Conservation (phyloP, 2,797 vertebrate species). For the Gobio occitaniae region DNA sequence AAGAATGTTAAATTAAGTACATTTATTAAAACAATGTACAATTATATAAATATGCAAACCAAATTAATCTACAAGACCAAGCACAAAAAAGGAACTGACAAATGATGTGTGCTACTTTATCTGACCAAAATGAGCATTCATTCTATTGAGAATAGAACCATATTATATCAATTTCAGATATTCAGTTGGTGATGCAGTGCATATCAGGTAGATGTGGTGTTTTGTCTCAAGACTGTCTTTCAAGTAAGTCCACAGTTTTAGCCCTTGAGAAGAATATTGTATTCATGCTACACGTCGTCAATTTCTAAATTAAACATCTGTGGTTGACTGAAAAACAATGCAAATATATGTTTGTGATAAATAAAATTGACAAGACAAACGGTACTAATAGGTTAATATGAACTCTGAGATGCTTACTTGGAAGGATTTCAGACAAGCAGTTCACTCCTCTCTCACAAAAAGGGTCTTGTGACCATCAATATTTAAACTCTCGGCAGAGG, state of each 20-base stretch:
- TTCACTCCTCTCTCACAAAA: not conserved
- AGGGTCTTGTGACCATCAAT: not conserved
- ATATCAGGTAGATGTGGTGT: slow-evolving; percentile 35
- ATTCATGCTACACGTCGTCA: slow-evolving; percentile 20
- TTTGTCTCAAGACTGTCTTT: slow-evolving; percentile 28
- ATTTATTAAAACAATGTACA: slow-evolving; percentile 38
- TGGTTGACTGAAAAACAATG: not conserved
- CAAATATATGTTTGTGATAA: not conserved
- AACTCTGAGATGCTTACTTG: slow-evolving; percentile 11
- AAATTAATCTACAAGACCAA: slow-evolving; percentile 17
- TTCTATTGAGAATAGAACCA: slow-evolving; percentile 16
- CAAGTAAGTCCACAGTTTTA: slow-evolving; percentile 40
- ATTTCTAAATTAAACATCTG: slow-evolving; percentile 2
- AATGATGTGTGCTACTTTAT: not conserved
- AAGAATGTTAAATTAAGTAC: slow-evolving; percentile 25
- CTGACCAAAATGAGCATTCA: not conserved
- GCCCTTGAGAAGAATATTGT: slow-evolving; percentile 34
- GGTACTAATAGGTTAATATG: not conserved
- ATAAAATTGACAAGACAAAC: not conserved
- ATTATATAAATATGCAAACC: slow-evolving; percentile 23
- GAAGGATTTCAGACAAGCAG: slow-evolving; percentile 4
- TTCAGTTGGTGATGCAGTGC: slow-evolving; percentile 5
- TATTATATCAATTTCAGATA: not conserved
- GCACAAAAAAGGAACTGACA: slow-evolving; percentile 5
- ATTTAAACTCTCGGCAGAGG: slow-evolving; percentile 7